Percentiles rank a stretch among this genome's conserved stretches.
phyloP scores from a whole-genome alignment of 2,113 vertebrate genomes.

The Larimichthys crocea region DNA sequence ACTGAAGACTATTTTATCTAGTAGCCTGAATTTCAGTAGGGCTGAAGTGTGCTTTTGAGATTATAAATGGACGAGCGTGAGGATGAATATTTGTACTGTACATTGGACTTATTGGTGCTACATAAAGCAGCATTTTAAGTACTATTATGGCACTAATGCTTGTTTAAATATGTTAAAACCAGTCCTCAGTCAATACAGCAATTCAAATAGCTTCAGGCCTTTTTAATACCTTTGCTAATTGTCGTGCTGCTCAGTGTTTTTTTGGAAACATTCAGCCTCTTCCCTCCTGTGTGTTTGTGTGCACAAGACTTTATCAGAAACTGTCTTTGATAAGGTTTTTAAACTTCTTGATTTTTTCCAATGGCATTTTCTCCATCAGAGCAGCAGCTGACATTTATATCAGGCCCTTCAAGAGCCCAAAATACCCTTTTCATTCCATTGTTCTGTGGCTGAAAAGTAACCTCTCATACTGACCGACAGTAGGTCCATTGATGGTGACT shows the following conservation, averaged over 20 bases:
- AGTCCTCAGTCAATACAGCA: background rate
- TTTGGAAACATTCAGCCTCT: slow-evolving; percentile 23
- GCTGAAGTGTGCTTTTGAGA: slow-evolving; percentile 15
- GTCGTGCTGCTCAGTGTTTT: slow-evolving; percentile 10
- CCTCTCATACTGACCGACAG: slow-evolving; percentile 41
- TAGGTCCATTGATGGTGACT: slow-evolving; percentile 54
- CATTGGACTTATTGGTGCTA: background rate
- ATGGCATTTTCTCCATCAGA: slow-evolving; percentile 62
- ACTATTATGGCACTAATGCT: slow-evolving; percentile 6
- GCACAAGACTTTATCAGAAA: slow-evolving; percentile 52
- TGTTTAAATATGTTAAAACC: slow-evolving; percentile 22
- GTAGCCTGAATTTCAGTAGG: slow-evolving; percentile 34
- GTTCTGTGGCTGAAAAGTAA: slow-evolving; percentile 52
- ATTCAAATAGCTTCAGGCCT: background rate
- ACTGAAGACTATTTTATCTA: slow-evolving; percentile 36
- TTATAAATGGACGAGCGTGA: slow-evolving; percentile 8
- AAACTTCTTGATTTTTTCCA: slow-evolving; percentile 64
- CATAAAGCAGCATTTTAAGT: background rate
- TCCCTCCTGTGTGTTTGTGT: slow-evolving; percentile 23
- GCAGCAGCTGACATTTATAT: slow-evolving; percentile 74
- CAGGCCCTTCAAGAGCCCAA: slow-evolving; percentile 47
- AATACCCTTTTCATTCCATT: slow-evolving; percentile 62
- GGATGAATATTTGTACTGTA: background rate
- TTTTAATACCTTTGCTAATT: slow-evolving; percentile 18
- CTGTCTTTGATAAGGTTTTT: slow-evolving; percentile 55